Evolutionary conservation across 1,140 invertebrate species (phyloP), one percentile per base, ranked within the genome.

Genomic region (Pentalonia nigronervosa): DNA sequence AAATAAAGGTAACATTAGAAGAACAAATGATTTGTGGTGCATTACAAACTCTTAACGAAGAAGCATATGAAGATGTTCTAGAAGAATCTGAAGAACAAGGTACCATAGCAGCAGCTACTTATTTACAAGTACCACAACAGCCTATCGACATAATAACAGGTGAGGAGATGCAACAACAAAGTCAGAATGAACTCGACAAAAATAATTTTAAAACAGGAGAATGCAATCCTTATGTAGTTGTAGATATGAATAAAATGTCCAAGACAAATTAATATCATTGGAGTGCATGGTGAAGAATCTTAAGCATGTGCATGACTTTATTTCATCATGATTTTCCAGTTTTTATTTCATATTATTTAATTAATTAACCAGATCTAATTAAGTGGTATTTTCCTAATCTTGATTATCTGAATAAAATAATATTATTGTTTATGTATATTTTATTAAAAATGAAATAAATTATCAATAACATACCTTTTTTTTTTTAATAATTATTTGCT

Each of bases 21-120:
- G 98, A 99, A 95, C 98, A 98, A 95, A 98, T 98, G 97, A 98
- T 99, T 94, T 98, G 98, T 95, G 98, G 98, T 93, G 98, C 98
- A 1, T 95, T 99, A 56, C 98, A 98, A 95, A 98, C 98, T 0
- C 96, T 99, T 8, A 99, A 98, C 95, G 98, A 99, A 96, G 98
- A 98, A 95, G 98, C 98, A 0, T 97, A 97, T 95, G 98, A 99
- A 95, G 98, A 99, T 95, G 97, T 98, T 41, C 95, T 97, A 92
- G 96, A 97, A 91, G 96, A 96, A 94, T 95, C 95, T 34, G 94
- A 94, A 67, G 94, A 94, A 86, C 91, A 93, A 48, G 48, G 91
- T 41, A 86, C 91, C 9, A 86, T 93, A 36, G 76, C 91, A 84
- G 48, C 91, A 53, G 91, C 91, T 84, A 93, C 91, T 17, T 93